Base-by-base conservation (phyloP, 2,888 invertebrate species). In the Cistogaster globosa region DNA sequence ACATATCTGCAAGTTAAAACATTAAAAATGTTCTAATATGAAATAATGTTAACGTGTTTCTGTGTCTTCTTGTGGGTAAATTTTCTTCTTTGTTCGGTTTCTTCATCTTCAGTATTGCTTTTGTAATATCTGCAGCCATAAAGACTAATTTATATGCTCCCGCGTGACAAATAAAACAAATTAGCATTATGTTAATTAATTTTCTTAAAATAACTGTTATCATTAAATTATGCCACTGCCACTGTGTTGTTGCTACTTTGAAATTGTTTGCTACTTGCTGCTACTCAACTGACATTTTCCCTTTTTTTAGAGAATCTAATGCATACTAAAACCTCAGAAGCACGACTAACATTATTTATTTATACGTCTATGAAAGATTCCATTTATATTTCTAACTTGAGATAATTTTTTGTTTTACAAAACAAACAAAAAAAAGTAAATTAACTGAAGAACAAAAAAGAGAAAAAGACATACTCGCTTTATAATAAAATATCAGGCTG, bases 131-230 rank as follows among this genome's bases (percentile, higher is more conserved):
- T 76, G 45, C 76, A 76, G 71, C 82, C 78, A 79, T 79, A 85
- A 85, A 85, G 85, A 85, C 85, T 85, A 82, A 85, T 85, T 85
- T 85, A 85, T 85, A 67, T 82, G 85, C 85, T 77, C 85, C 85
- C 85, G 82, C 78, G 85, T 82, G 85, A 85, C 85, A 85, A 85
- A 85, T 85, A 85, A 85, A 85, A 85, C 85, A 85, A 85, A 85
- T 85, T 85, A 85, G 85, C 85, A 85, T 85, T 85, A 85, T 85
- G 85, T 85, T 85, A 85, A 85, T 85, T 85, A 85, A 85, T 85
- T 85, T 85, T 82, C 82, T 71, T 78, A 85, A 85, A 85, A 85
- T 85, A 85, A 85, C 85, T 85, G 85, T 85, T 85, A 85, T 85
- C 85, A 82, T 85, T 85, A 85, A 82, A 85, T 85, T 85, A 82